Conservation (phyloP, 2,888 invertebrate genomes). For the Nephrotoma appendiculata region DNA sequence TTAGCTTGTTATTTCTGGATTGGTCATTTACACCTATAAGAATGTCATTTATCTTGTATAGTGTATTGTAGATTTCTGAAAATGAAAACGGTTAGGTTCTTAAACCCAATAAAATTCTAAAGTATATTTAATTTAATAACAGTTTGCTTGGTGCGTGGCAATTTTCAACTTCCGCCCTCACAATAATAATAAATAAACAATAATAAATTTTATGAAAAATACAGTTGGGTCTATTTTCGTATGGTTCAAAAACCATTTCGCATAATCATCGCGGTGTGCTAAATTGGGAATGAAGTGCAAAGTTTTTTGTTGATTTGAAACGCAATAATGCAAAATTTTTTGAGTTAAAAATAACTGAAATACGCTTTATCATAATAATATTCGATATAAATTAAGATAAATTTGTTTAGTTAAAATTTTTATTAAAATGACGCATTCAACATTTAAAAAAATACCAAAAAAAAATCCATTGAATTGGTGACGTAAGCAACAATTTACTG, state of each 20-base stretch:
- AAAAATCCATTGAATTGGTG: not conserved
- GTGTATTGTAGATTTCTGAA: too few relatives aligned
- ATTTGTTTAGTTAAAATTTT: not conserved
- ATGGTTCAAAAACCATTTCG: too few relatives aligned
- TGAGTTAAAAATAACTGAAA: not conserved
- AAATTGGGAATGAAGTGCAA: not conserved
- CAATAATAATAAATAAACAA: too few relatives aligned
- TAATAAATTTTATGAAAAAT: too few relatives aligned
- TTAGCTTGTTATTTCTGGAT: too few relatives aligned
- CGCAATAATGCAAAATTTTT: not conserved
- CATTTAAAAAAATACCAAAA: not conserved
- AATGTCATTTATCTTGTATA: too few relatives aligned
- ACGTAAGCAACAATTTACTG: not conserved
- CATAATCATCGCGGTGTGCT: not conserved
- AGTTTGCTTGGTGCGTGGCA: not conserved
- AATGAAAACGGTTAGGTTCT: too few relatives aligned
- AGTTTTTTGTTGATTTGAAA: not conserved
- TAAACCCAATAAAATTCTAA: too few relatives aligned
- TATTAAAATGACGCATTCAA: too few relatives aligned
- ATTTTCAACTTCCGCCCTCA: not conserved
- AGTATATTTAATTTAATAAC: too few relatives aligned
- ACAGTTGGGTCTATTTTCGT: too few relatives aligned
- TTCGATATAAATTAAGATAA: not conserved
- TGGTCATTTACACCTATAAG: too few relatives aligned
- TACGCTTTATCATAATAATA: not conserved